A percentile compares a stretch with the other conserved stretches of the same genome.
These are phyloP conservation scores for Drosophila villosipedis DNA, from an alignment of 2,888 invertebrate species.

Conservation along the genomic window DNA sequence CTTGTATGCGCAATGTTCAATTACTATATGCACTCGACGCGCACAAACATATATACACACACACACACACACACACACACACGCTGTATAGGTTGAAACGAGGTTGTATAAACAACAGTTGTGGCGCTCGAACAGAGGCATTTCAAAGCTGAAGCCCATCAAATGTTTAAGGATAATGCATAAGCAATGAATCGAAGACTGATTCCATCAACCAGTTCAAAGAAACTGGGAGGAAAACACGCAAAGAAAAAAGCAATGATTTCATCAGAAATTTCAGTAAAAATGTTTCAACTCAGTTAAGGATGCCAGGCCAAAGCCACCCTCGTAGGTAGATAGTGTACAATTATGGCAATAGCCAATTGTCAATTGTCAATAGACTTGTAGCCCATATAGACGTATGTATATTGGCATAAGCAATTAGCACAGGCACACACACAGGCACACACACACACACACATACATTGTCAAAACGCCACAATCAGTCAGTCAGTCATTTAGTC, in stretches of 20 bases:
- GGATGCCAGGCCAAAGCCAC: not conserved
- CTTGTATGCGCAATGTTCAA: conserved; percentile 33
- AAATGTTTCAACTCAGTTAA: not conserved
- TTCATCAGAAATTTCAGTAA: not conserved
- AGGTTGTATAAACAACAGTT: conserved; percentile 4
- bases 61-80: not conserved
- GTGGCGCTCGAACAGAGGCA: not conserved
- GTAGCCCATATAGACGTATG: conserved; percentile 13
- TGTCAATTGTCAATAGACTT: conserved; percentile 30
- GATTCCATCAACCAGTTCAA: too few relatives aligned
- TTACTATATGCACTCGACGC: conserved; percentile 14
- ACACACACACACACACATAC: conserved; percentile 23
- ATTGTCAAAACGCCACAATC: conserved; percentile 29
- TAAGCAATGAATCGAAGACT: not conserved
- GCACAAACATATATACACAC: not conserved
- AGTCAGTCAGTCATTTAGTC: conserved; percentile 20
- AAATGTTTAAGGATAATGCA: not conserved
- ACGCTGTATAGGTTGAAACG: not conserved
- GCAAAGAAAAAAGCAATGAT: not conserved
- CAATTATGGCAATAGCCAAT: conserved; percentile 18
- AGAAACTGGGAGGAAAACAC: not conserved
- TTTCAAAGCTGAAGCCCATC: not conserved
- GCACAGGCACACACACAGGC: conserved; percentile 51
- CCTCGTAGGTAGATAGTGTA: not conserved
- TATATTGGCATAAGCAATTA: conserved; percentile 61